Percentiles rank a stretch among this genome's conserved stretches.
phyloP scores from a whole-genome alignment of 2,113 vertebrate genomes.

The Spheniscus mendiculus region DNA sequence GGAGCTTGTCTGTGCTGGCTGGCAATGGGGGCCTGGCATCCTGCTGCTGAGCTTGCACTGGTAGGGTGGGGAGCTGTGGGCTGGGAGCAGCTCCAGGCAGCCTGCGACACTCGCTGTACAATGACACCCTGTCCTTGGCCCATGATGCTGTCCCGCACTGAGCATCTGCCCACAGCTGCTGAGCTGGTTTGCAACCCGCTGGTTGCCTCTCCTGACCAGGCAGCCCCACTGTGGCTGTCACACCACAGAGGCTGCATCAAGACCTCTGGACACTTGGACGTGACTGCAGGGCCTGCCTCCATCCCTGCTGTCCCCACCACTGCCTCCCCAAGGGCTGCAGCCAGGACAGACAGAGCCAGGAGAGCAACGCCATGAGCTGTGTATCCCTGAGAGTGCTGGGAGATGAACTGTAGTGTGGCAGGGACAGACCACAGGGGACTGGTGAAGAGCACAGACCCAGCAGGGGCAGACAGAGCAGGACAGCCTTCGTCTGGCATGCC shows the following conservation, averaged over 20 bases:
- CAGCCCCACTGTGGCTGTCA: background rate
- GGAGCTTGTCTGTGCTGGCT: background rate
- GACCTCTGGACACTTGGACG: rapidly evolving
- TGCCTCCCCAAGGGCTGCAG: background rate
- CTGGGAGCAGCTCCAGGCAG: background rate
- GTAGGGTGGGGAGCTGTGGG: background rate
- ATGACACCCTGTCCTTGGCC: background rate
- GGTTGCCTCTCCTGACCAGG: background rate
- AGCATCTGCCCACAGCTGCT: background rate
- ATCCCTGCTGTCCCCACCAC: background rate
- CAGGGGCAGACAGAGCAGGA: background rate
- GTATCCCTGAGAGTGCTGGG: background rate
- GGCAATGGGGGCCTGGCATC: background rate
- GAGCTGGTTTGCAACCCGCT: background rate
- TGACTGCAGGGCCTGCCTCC: background rate
- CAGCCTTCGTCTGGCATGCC: background rate
- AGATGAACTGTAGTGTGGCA: background rate
- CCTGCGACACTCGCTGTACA: rapidly evolving
- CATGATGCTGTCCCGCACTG: rapidly evolving
- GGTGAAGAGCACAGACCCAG: background rate
- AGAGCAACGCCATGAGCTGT: background rate
- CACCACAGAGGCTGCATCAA: background rate
- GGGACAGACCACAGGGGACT: background rate
- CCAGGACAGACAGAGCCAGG: background rate
- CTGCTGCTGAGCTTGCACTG: background rate